Evolutionary conservation across 1,140 invertebrate species (phyloP), one percentile per base, ranked within the genome.

Genomic region (Sinonovacula constricta): DNA sequence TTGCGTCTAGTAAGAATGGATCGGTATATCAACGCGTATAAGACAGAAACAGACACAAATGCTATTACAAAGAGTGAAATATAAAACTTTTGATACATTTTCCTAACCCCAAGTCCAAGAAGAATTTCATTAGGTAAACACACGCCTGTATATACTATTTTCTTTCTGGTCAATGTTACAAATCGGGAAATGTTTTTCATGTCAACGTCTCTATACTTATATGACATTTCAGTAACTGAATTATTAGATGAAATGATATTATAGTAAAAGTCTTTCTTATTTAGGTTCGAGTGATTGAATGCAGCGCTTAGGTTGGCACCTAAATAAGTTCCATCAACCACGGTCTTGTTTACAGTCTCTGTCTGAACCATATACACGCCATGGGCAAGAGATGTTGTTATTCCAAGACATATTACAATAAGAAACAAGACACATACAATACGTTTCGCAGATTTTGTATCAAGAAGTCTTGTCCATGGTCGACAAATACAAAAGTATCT

Each of bases 401-500:
- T 71, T 24, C 90, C 90, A 3, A 90, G 74, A 14, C 77, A 54
- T 22, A 83, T 80, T 3, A 88, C 84, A 60, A 90, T 83, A n/a
- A 86, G 2, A 4, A 85, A 65, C 3, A 91, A 76, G 14, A 68
- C 72, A 24, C 82, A 33, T 14, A 89, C 85, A 12, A 86, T 80
- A 5, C 87, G 69, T 59, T 88, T 88, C 0, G 90, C 88, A 36
- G 87, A 56, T 33, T 68, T 60, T 3, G 84, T 81, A 28, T 89
- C 89, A 53, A 91, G 81, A 3, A 83, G 78, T 33, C 88, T 86
- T 15, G 84, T 80, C 80, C 88, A 90, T 30, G 89, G 89, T 60
- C 88, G 85, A 67, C 90, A 91, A 31, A 91, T 91, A 67, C 90
- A 90, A 56, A 91, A 86, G 75, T 90, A 91, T 63, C 90, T 81